phyloP scores from a whole-genome alignment of 2,113 vertebrate species.

The Indicator maculatus region DNA sequence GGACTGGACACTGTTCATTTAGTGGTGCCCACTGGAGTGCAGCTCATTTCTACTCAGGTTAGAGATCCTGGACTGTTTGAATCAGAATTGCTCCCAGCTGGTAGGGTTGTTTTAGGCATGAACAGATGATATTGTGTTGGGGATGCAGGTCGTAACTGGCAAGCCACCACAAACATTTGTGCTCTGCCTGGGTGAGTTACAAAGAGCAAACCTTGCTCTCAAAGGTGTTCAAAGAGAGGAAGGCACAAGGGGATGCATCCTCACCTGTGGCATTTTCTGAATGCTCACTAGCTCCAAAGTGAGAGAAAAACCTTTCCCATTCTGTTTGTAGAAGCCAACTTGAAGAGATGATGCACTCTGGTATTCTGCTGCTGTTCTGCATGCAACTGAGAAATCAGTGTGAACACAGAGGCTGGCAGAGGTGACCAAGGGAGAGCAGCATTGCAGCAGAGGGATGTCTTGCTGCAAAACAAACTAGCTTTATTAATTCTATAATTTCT shows the following conservation, averaged over 20 bases:
- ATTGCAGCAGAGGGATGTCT: neutral
- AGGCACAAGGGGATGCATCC: neutral
- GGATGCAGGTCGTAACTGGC: neutral
- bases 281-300: neutral
- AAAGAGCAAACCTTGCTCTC: neutral
- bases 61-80: neutral
- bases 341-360: neutral
- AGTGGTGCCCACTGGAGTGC: neutral
- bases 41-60: neutral
- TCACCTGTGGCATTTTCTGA: neutral
- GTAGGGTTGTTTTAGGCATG: neutral
- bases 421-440: neutral
- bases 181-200: neutral
- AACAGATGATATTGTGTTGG: neutral
- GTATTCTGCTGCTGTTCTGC: neutral
- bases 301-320: neutral
- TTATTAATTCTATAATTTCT: neutral
- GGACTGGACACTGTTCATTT: neutral
- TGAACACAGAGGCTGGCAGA: neutral
- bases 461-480: neutral
- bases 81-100: neutral
- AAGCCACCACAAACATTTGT: neutral
- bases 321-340: neutral
- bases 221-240: neutral
- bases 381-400: neutral